Percentiles rank a stretch among this genome's conserved stretches.
Evolutionary conservation across 2,113 vertebrate genomes (phyloP).

Genomic region (Embiotoca jacksoni): DNA sequence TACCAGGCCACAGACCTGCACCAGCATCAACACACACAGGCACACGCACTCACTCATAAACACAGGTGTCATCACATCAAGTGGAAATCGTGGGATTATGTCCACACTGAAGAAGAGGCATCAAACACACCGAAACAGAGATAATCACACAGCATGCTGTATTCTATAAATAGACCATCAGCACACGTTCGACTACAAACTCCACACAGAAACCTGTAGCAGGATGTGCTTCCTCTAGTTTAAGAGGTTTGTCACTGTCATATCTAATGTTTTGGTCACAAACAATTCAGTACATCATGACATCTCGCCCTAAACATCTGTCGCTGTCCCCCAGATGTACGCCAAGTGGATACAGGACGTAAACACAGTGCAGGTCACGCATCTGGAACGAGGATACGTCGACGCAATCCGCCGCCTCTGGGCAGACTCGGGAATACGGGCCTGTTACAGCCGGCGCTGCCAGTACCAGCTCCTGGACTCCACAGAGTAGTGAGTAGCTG

Average conservation of each 20-base stretch:
- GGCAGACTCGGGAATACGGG: constrained; percentile 84
- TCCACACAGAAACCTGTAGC: no score
- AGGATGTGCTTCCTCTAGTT: no score
- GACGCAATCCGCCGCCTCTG: constrained; percentile 86
- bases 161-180: background rate
- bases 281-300: no score
- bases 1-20: no score
- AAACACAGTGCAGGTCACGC: constrained; percentile 82
- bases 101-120: constrained; percentile 3
- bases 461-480: constrained; percentile 93
- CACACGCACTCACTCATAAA: background rate
- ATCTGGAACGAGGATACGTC: constrained; percentile 72
- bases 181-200: no score
- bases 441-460: constrained; percentile 88
- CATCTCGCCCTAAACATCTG: background rate
- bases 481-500: constrained; percentile 89
- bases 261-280: background rate
- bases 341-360: constrained; percentile 83
- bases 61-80: background rate
- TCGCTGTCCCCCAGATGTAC: constrained; percentile 77
- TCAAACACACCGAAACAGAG: constrained; percentile 2
- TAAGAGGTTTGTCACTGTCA: no score
- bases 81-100: background rate
- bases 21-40: background rate
- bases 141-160: background rate